Percentiles rank a stretch among this genome's conserved stretches.
Evolutionary conservation across 1,140 invertebrate genomes (phyloP).

Genomic region (Drosophila santomea): DNA sequence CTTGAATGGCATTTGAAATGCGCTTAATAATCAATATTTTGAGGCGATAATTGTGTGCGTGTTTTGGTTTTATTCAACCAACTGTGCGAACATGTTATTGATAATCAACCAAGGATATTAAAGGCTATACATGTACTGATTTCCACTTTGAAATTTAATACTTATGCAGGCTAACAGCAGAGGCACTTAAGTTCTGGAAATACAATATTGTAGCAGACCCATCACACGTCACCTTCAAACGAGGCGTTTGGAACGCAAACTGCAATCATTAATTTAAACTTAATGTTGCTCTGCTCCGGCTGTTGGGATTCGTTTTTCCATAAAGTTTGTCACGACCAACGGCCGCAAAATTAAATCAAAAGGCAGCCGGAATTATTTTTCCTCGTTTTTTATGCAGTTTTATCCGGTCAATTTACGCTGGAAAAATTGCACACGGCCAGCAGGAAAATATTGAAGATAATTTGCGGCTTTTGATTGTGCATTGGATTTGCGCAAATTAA

Average conservation of each 20-base stretch:
- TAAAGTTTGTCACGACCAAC: constrained; percentile 45
- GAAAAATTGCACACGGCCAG: constrained; percentile 17
- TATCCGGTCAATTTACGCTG: constrained; percentile 52
- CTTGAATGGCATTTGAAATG: constrained; percentile 66
- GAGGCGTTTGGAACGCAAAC: constrained; percentile 1
- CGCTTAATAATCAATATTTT: constrained; percentile 81
- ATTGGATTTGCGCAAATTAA: constrained; percentile 75
- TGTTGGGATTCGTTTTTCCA: constrained; percentile 21
- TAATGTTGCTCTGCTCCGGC: constrained; percentile 17
- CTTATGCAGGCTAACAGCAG: background rate
- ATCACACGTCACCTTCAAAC: background rate
- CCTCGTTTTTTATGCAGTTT: constrained; percentile 28
- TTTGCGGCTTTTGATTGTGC: constrained; percentile 57
- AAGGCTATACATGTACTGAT: background rate
- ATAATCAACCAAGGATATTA: constrained; percentile 6
- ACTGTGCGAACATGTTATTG: constrained; percentile 24
- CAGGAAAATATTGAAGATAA: constrained; percentile 67
- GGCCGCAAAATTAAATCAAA: constrained; percentile 72
- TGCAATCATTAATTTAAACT: constrained; percentile 38
- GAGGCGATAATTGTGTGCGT: constrained; percentile 79
- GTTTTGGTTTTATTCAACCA: constrained; percentile 42
- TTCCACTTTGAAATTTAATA: too few species aligned
- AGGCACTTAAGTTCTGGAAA: background rate
- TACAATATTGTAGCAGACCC: background rate
- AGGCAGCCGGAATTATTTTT: constrained; percentile 30